Conservation (phyloP, 2,888 invertebrate genomes). For the Mantis religiosa region DNA sequence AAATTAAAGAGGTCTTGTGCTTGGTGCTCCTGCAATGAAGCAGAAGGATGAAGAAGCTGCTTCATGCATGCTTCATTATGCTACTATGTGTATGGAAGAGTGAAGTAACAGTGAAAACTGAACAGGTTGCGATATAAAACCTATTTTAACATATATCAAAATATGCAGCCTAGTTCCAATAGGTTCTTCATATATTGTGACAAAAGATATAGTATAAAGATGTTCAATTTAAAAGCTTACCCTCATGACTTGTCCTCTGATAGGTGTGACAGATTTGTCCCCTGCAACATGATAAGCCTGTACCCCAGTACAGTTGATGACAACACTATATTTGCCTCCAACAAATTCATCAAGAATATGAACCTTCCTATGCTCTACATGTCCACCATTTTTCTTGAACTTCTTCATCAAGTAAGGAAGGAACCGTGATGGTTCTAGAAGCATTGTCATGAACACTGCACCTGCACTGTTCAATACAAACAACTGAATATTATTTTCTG, state of each 20-base stretch:
- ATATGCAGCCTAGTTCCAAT: too few species aligned
- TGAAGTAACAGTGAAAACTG: too few species aligned
- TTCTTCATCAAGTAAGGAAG: slow-evolving; percentile 62
- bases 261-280: slow-evolving; percentile 59
- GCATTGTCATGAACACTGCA: slow-evolving; percentile 61
- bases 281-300: slow-evolving; percentile 58
- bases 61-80: too few species aligned
- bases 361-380: slow-evolving; percentile 48
- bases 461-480: slow-evolving; percentile 43
- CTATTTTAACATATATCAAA: background rate
- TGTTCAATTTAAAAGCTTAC: slow-evolving; percentile 42
- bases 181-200: background rate
- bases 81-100: too few species aligned
- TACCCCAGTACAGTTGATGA: slow-evolving; percentile 78
- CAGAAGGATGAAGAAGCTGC: too few species aligned
- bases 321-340: slow-evolving; percentile 54
- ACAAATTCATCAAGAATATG: slow-evolving; percentile 50
- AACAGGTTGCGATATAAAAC: background rate
- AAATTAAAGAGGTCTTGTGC: too few species aligned
- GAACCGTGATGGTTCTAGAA: slow-evolving; percentile 61
- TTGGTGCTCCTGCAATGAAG: too few species aligned
- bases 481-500: too few species aligned
- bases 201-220: background rate
- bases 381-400: slow-evolving; percentile 59
- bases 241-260: slow-evolving; percentile 71